Percentiles rank a stretch among this genome's conserved stretches.
phyloP scores from a whole-genome alignment of 2,797 vertebrate genomes.

The Melanotaenia maccullochi region DNA sequence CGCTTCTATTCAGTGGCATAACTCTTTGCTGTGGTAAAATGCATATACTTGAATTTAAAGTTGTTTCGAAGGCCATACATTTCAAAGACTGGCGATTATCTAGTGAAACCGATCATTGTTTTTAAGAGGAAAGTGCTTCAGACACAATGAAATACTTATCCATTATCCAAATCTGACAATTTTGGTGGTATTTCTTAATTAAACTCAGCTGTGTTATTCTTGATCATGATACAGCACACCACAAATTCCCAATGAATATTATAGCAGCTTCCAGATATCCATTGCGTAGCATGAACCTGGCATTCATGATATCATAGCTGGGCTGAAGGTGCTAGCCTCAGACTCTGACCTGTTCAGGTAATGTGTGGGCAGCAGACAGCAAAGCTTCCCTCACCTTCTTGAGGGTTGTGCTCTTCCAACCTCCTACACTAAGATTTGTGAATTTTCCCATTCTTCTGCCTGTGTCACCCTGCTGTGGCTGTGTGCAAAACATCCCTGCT shows the following conservation, averaged over 20 bases:
- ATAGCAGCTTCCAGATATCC: conserved; percentile 48
- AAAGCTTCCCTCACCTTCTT: conserved; percentile 72
- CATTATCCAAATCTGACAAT: conserved; percentile 19
- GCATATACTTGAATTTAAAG: conserved; percentile 68
- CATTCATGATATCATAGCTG: conserved; percentile 73
- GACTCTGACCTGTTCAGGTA: conserved; percentile 64
- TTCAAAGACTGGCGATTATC: conserved; percentile 77
- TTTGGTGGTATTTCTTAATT: conserved; percentile 27
- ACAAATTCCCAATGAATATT: conserved; percentile 44
- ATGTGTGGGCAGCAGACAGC: conserved; percentile 71
- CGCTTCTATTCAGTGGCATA: conserved; percentile 66
- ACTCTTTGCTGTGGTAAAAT: conserved; percentile 51
- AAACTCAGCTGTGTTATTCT: conserved; percentile 23
- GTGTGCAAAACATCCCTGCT: conserved; percentile 70
- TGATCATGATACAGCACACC: conserved; percentile 34
- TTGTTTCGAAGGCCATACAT: conserved; percentile 62
- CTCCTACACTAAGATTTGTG: conserved; percentile 68
- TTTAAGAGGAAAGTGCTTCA: conserved; percentile 67
- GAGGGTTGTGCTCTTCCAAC: conserved; percentile 73
- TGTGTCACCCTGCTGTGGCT: conserved; percentile 70
- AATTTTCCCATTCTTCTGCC: conserved; percentile 68
- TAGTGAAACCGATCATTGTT: conserved; percentile 65
- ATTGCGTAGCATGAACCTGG: conserved; percentile 58
- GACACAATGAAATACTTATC: conserved; percentile 67
- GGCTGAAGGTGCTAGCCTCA: conserved; percentile 67